Percentiles rank a stretch among this genome's conserved stretches.
These are phyloP conservation scores for Smittia aterrima DNA, from an alignment of 2,888 invertebrate species.

Conservation along the genomic window DNA sequence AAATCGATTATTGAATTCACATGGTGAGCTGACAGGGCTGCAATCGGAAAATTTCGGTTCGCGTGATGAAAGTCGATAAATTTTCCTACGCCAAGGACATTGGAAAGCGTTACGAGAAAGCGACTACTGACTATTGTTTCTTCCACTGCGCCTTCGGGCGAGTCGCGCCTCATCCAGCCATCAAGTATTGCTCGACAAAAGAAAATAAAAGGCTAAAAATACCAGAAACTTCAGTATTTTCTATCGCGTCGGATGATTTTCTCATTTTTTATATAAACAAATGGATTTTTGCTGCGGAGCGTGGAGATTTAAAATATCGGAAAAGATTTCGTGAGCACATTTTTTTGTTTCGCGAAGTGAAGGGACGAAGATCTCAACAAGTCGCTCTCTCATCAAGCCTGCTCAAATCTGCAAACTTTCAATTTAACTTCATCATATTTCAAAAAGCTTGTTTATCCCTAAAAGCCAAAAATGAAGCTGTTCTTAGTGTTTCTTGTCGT, in stretches of 20 bases:
- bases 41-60: not conserved
- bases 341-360: not conserved
- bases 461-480: not conserved
- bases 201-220: conserved; percentile 32
- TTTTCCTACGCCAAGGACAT: conserved; percentile 20
- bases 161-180: not conserved
- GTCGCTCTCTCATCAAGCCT: not conserved
- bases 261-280: conserved; percentile 30
- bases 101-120: conserved; percentile 9
- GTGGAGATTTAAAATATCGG: not conserved
- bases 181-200: conserved; percentile 9
- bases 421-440: not conserved
- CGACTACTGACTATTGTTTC: not conserved
- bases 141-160: not conserved
- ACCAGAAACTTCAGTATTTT: conserved; percentile 4
- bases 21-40: not conserved
- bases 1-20: conserved; percentile 5
- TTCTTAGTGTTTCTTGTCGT: not conserved
- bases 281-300: conserved; percentile 5
- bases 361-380: not conserved
- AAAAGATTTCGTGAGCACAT: not conserved
- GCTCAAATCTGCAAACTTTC: not conserved
- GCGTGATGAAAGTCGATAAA: not conserved
- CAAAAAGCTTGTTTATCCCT: not conserved
- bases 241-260: not conserved